Evolutionary conservation across 2,888 invertebrate species (phyloP).

Genomic region (Drosophila diplacantha): DNA sequence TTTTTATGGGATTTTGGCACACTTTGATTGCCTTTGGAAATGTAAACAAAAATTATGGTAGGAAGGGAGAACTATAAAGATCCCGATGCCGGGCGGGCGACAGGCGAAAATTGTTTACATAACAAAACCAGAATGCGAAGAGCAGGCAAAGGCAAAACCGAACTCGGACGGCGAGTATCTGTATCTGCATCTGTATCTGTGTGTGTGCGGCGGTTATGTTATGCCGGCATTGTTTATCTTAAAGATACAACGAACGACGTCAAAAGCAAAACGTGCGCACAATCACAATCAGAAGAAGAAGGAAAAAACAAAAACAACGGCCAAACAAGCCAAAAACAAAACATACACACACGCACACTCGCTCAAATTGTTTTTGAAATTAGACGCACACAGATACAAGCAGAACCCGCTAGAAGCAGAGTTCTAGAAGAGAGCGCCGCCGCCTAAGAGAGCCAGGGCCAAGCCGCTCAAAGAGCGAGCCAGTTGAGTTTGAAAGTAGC

Average conservation of each 20-base stretch:
- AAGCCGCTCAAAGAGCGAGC: slow-evolving; percentile 7
- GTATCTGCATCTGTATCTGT: slow-evolving; percentile 8
- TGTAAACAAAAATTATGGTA: slow-evolving; percentile 67
- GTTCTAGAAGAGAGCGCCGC: slow-evolving; percentile 20
- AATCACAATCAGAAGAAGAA: slow-evolving; percentile 14
- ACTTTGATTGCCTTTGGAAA: slow-evolving; percentile 60
- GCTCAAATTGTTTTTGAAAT: slow-evolving; percentile 8
- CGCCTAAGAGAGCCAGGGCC: slow-evolving; percentile 15
- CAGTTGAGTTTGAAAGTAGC: slow-evolving; percentile 14
- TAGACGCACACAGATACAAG: slow-evolving; percentile 10
- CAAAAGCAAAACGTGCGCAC: slow-evolving; percentile 66
- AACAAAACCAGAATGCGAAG: slow-evolving; percentile 58
- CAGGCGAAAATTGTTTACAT: slow-evolving; percentile 64
- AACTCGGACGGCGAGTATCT: slow-evolving; percentile 8
- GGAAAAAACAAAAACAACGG: slow-evolving; percentile 15
- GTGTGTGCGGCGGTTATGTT: slow-evolving; percentile 41
- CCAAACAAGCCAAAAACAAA: slow-evolving; percentile 34
- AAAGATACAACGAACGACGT: slow-evolving; percentile 60
- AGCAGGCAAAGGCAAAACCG: slow-evolving; percentile 35
- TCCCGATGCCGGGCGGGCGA: slow-evolving; percentile 39
- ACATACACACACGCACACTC: not conserved
- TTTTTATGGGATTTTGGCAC: slow-evolving; percentile 47
- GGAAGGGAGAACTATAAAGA: slow-evolving; percentile 25
- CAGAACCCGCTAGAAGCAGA: slow-evolving; percentile 6
- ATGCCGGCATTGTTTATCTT: slow-evolving; percentile 72